Conservation (phyloP, 2,888 invertebrate genomes). For the Lasioglossum morio region DNA sequence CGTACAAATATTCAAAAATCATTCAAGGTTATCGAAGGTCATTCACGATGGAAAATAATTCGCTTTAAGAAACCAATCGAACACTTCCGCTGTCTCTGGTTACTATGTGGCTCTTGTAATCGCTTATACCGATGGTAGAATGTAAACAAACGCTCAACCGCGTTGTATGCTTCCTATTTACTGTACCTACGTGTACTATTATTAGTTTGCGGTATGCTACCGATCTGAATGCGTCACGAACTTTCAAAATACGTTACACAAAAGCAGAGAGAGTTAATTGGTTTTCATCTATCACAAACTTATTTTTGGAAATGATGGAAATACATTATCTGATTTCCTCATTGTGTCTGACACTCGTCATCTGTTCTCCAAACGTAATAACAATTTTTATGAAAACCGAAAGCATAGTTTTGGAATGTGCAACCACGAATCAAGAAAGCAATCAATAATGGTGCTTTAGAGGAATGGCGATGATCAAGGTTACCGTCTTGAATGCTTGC, state of each 20-base stretch:
- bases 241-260: background rate
- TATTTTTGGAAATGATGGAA: background rate
- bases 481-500: background rate
- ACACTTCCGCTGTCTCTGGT: background rate
- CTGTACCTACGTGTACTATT: background rate
- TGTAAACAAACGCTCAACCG: background rate
- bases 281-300: background rate
- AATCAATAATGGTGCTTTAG: background rate
- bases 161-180: constrained; percentile 2
- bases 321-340: background rate
- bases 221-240: background rate
- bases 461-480: background rate
- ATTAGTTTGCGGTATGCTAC: constrained; percentile 9
- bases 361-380: background rate
- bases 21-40: background rate
- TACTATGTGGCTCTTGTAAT: constrained; percentile 9
- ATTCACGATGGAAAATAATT: background rate
- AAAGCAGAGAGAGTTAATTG: background rate
- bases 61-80: background rate
- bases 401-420: too few species aligned
- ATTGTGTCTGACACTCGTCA: background rate
- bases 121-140: background rate
- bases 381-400: background rate
- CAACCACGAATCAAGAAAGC: background rate
- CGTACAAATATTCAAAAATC: background rate